Conservation (phyloP, 2,113 vertebrate genomes). For the Cinclus mexicanus region DNA sequence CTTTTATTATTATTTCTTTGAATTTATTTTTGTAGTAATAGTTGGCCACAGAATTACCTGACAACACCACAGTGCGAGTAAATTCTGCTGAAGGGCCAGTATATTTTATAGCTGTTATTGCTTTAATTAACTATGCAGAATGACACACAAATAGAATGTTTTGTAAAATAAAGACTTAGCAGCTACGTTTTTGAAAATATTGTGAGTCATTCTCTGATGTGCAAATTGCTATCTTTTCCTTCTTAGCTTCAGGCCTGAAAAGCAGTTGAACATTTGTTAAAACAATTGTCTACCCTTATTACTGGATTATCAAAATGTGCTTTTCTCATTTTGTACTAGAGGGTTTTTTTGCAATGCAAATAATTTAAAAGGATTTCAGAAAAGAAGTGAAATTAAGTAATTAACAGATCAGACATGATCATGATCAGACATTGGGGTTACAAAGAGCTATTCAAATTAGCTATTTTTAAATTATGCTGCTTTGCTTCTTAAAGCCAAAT, state of each 20-base stretch:
- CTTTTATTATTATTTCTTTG: slow-evolving; percentile 6
- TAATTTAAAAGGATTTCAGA: slow-evolving; percentile 44
- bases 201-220: slow-evolving; percentile 45
- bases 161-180: slow-evolving; percentile 54
- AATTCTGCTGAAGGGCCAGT: slow-evolving; percentile 43
- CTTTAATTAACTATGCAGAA: slow-evolving; percentile 51
- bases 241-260: slow-evolving; percentile 51
- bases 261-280: slow-evolving; percentile 36
- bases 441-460: slow-evolving; percentile 7
- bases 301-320: slow-evolving; percentile 6
- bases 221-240: slow-evolving; percentile 39
- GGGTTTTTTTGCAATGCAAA: background rate
- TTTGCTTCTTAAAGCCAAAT: slow-evolving; percentile 16
- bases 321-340: slow-evolving; percentile 31
- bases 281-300: slow-evolving; percentile 44
- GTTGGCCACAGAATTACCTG: slow-evolving; percentile 27
- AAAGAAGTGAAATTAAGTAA: slow-evolving; percentile 39
- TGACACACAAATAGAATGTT: slow-evolving; percentile 41
- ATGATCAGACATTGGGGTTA: background rate
- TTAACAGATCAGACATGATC: background rate
- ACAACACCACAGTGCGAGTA: background rate
- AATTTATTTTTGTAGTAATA: slow-evolving; percentile 13
- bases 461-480: background rate
- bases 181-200: slow-evolving; percentile 29
- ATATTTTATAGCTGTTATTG: slow-evolving; percentile 53